Conservation (phyloP, 2,888 invertebrate genomes). For the Sylvicola cinctus region DNA sequence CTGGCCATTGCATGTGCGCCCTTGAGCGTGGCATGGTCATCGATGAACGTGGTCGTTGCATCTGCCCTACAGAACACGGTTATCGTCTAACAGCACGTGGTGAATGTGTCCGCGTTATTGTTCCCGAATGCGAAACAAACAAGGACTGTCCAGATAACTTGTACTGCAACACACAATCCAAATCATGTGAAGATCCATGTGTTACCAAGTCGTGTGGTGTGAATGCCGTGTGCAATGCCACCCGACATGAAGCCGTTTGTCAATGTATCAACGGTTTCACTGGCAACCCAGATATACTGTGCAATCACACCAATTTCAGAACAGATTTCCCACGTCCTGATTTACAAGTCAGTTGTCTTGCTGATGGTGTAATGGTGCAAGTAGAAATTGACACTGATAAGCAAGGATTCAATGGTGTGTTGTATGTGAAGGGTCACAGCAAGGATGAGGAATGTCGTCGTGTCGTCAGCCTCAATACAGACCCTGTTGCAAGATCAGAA, state of each 20-base stretch:
- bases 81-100: conserved; percentile 38
- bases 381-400: conserved; percentile 57
- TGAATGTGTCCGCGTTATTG: conserved; percentile 31
- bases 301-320: conserved; percentile 37
- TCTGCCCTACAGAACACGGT: conserved; percentile 47
- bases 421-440: conserved; percentile 87
- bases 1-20: conserved; percentile 67
- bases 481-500: conserved; percentile 42
- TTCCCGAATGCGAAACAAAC: conserved; percentile 43
- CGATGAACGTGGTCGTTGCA: conserved; percentile 56
- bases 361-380: conserved; percentile 58
- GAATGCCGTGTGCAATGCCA: conserved; percentile 57
- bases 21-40: conserved; percentile 55
- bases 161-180: conserved; percentile 46
- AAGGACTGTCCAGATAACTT: conserved; percentile 57
- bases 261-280: conserved; percentile 55
- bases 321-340: conserved; percentile 73
- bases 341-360: conserved; percentile 72
- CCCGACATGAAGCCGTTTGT: conserved; percentile 56
- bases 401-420: conserved; percentile 68
- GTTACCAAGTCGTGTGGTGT: conserved; percentile 47
- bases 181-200: conserved; percentile 66
- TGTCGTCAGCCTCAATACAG: conserved; percentile 53
- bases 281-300: conserved; percentile 54
- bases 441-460: conserved; percentile 78